Evolutionary conservation across 2,888 invertebrate genomes (phyloP), one percentile per base, ranked within the genome.

Genomic region (Therioaphis trifolii): DNA sequence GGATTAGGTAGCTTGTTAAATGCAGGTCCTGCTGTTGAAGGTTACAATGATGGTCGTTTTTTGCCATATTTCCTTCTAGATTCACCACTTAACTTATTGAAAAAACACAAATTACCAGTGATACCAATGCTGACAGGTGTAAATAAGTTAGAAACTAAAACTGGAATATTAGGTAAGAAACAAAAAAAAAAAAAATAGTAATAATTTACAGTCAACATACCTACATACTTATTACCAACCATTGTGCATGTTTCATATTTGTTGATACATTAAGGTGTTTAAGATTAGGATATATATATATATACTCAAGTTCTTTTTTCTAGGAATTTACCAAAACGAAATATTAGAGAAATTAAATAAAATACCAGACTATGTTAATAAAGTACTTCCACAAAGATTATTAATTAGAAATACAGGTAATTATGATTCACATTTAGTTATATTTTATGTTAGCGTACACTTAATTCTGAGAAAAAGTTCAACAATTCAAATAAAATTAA

Each of bases 101-200:
- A 84, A 21, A 89, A 89, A 43, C 91, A 90, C 40, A 89, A 91
- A 55, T 89, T 90, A 78, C 90, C 90, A 0, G 90, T 90, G 2
- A 91, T 93, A 21, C 94, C 94, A 0, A 88, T 95, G 85, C 89
- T 95, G 15, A 94, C 93, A 0, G 95, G 95, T 0, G 92, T 94
- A 3, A 92, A 92, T 0, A 92, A 92, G 72, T 93, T 94, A 68
- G 94, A 95, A 89, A 94, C 94, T 29, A 85, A 85, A 84, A 80
- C 85, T 77, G 74, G 77, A 24, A 58, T 85, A 35, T 79, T 78
- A 68, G 85, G 85, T 85, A 80, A 58, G 58, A 7, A 49, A 68
- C 27, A 58, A 46, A 69, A 40, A 35, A 66, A 18, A 40, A 35
- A 18, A 46, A 27, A 18, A 46, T 12, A 24, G 7, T 35, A 35